phyloP scores from a whole-genome alignment of 2,797 vertebrate genomes.

The Rhinoraja longicauda region DNA sequence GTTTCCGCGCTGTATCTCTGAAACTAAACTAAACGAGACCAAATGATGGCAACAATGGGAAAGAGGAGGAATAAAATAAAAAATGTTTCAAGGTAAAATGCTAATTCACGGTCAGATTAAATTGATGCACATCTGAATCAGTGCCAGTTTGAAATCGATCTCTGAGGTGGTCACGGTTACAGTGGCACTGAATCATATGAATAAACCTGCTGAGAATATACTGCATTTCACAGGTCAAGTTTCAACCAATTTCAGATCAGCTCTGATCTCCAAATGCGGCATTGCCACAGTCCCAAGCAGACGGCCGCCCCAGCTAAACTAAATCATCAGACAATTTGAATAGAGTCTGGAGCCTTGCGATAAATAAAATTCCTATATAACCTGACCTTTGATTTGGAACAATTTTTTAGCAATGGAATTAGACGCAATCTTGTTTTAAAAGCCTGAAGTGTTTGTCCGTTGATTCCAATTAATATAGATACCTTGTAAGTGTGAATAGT shows the following conservation, averaged over 20 bases:
- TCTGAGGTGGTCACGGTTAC: constrained; percentile 26
- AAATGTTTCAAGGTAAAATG: not conserved
- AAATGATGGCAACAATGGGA: not conserved
- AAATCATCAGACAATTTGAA: not conserved
- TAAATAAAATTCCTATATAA: constrained; percentile 6
- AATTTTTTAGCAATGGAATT: constrained; percentile 5
- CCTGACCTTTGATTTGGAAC: not conserved
- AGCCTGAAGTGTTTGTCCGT: not conserved
- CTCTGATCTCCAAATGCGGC: not conserved
- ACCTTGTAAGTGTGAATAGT: too few relatives aligned
- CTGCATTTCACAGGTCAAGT: not conserved
- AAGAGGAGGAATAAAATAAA: not conserved
- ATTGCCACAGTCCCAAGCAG: not conserved
- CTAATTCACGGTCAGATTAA: constrained; percentile 27
- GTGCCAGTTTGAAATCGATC: not conserved
- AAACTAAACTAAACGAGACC: too few relatives aligned
- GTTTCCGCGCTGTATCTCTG: too few relatives aligned
- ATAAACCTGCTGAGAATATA: constrained; percentile 18
- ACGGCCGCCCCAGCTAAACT: not conserved
- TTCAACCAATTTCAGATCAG: constrained; percentile 15
- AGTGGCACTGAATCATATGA: constrained; percentile 12
- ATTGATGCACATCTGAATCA: constrained; percentile 17
- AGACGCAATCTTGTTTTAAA: not conserved
- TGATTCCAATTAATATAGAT: not conserved
- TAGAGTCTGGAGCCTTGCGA: not conserved